Conservation (phyloP, 1,140 invertebrate genomes). For the Onthophagus taurus region DNA sequence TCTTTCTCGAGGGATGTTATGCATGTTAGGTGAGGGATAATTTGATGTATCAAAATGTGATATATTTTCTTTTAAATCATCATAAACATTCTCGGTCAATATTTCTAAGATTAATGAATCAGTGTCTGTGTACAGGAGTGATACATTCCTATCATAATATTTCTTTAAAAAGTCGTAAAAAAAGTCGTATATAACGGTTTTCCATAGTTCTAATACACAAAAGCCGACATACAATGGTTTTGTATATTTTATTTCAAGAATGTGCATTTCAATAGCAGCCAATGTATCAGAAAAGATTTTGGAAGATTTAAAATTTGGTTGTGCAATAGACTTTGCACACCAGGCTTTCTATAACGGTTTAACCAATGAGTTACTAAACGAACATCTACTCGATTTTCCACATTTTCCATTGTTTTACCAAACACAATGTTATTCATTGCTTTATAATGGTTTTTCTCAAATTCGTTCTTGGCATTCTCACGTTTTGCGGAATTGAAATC, state of each 20-base stretch:
- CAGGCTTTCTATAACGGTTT: constrained; percentile 13
- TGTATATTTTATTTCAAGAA: neutral
- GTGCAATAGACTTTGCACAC: constrained; percentile 25
- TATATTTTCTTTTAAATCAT: constrained; percentile 10
- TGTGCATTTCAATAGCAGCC: constrained; percentile 3
- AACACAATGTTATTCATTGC: constrained; percentile 38
- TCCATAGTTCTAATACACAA: constrained; percentile 4
- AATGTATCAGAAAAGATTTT: constrained; percentile 19
- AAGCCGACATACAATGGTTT: constrained; percentile 8
- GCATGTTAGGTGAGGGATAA: neutral
- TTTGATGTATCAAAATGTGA: constrained; percentile 10
- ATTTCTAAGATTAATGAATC: constrained; percentile 20
- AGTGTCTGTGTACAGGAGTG: constrained; percentile 27
- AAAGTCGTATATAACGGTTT: constrained; percentile 5
- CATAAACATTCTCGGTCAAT: constrained; percentile 4
- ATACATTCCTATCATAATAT: constrained; percentile 34
- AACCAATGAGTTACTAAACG: constrained; percentile 27
- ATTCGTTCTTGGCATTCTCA: constrained; percentile 30
- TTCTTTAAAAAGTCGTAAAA: constrained; percentile 9
- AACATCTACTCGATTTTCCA: constrained; percentile 31
- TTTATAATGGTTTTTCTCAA: constrained; percentile 39
- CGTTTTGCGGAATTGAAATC: constrained; percentile 32
- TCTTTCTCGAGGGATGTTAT: constrained; percentile 1
- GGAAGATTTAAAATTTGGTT: constrained; percentile 26
- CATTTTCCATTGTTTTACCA: constrained; percentile 41